Evolutionary conservation across 2,113 vertebrate genomes (phyloP), one percentile per base, ranked within the genome.

Genomic region (Calypte anna): DNA sequence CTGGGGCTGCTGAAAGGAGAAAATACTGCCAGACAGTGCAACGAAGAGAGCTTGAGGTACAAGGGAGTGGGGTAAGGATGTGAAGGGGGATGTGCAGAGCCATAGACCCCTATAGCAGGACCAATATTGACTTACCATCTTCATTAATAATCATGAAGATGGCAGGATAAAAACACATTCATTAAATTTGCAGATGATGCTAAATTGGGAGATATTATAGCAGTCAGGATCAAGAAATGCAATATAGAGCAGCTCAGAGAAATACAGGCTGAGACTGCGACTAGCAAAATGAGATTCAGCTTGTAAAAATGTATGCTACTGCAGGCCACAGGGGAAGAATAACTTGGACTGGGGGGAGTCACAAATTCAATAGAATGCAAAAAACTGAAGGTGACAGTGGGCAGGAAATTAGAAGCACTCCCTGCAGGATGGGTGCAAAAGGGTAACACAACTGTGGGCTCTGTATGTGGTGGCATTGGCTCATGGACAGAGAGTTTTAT

Each of bases 131-230:
- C 78, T 85, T 67, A 63, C 8, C 9, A 48, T 7, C 33, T 70
- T 83, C 70, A 73, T 82, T 86, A 89, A 77, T 48, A 85, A 55
- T 54, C 59, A 82, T 30, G 64, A 91, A 91, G 61, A 72, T 27
- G 36, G 36, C 24, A 94, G 84, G 81, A 91, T 67, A 88, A 94
- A 92, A 36, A 14, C 31, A 64, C 36, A 58, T 78, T 86, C 73
- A 86, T 91, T 91, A 91, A 75, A 90, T 94, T 94, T 96, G 78
- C 75, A 96, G 75, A 82, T 91, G 75, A 86, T 83, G 72, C 11
- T 91, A 91, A 90, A 96, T 19, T 61, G 31, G 43, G 63, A 83
- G 51, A 19, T 50, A 92, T 70, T 86, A 57, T 38, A 91, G 72
- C 48, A 91, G 30, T 80, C 91, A 72, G 64, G 44, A 86, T 83